These are phyloP conservation scores for Melospiza georgiana DNA, from an alignment of 2,113 vertebrate species.

Conservation along the genomic window DNA sequence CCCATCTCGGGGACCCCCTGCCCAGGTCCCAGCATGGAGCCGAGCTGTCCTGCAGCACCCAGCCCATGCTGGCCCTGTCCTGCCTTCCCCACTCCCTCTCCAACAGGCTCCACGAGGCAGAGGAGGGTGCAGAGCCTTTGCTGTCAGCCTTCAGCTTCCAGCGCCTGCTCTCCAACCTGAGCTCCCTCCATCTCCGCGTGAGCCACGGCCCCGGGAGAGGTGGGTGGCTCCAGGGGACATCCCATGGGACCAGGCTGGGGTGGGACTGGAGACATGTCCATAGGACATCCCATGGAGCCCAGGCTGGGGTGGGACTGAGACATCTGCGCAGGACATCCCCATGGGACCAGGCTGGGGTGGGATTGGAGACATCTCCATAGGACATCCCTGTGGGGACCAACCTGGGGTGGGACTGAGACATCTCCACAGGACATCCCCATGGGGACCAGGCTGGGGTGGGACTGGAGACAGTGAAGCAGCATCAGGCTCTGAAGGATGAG, in stretches of 20 bases:
- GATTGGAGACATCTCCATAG: neutral
- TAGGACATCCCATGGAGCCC: accelerated
- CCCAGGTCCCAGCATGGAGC: accelerated
- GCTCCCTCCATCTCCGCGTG: slow-evolving; percentile 72
- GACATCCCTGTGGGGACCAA: too few species aligned
- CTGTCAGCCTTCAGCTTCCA: slow-evolving; percentile 83
- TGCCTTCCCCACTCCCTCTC: neutral
- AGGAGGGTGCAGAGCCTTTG: slow-evolving; percentile 29
- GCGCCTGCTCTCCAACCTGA: slow-evolving; percentile 86
- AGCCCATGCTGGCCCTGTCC: neutral
- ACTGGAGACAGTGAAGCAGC: neutral
- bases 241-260: neutral
- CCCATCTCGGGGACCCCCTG: accelerated
- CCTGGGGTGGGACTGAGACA: neutral
- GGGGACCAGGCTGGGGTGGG: neutral
- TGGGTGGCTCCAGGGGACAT: slow-evolving; percentile 42
- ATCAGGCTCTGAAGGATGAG: accelerated
- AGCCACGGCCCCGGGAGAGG: slow-evolving; percentile 54
- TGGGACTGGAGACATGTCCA: neutral
- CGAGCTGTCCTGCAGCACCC: accelerated
- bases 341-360: neutral
- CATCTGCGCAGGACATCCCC: neutral
- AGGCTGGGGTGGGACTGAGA: neutral
- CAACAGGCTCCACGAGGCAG: slow-evolving; percentile 83
- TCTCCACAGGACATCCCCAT: too few species aligned